phyloP scores from a whole-genome alignment of 2,113 vertebrate species.

The Siniperca knerii region DNA sequence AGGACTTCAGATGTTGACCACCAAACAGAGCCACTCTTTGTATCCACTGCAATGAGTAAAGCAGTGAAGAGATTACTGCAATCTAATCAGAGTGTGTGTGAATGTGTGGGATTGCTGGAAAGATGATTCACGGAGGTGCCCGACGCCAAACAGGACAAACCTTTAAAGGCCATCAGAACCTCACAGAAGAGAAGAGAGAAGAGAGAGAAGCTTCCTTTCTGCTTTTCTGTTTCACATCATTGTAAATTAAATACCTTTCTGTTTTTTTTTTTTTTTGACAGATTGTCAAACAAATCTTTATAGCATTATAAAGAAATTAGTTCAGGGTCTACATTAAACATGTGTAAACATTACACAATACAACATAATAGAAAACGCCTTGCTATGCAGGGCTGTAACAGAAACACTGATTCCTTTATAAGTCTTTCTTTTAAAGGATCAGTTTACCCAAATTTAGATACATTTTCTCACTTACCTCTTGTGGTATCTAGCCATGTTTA shows the following conservation, averaged over 20 bases:
- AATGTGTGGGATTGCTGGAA: slow-evolving; percentile 18
- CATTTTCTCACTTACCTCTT: no score
- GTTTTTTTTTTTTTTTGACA: background rate
- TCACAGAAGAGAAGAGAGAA: background rate
- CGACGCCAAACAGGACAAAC: slow-evolving; percentile 36
- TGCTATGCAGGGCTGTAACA: background rate
- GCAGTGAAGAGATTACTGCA: slow-evolving; percentile 24
- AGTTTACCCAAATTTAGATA: background rate
- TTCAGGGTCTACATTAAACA: background rate
- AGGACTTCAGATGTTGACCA: slow-evolving; percentile 18
- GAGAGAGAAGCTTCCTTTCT: background rate
- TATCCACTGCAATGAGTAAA: slow-evolving; percentile 23
- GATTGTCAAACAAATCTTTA: background rate
- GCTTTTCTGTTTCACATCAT: slow-evolving; percentile 15
- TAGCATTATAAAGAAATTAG: background rate
- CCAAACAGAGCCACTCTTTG: slow-evolving; percentile 53
- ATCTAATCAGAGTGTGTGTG: slow-evolving; percentile 20
- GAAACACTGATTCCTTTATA: background rate
- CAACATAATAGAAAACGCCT: background rate
- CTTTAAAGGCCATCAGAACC: slow-evolving; percentile 25
- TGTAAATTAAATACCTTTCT: background rate
- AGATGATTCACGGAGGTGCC: slow-evolving; percentile 33
- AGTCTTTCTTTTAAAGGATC: background rate
- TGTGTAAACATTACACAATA: background rate
- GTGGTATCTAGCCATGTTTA: no score